phyloP scores from a whole-genome alignment of 2,113 vertebrate genomes.

The Elachura formosa region DNA sequence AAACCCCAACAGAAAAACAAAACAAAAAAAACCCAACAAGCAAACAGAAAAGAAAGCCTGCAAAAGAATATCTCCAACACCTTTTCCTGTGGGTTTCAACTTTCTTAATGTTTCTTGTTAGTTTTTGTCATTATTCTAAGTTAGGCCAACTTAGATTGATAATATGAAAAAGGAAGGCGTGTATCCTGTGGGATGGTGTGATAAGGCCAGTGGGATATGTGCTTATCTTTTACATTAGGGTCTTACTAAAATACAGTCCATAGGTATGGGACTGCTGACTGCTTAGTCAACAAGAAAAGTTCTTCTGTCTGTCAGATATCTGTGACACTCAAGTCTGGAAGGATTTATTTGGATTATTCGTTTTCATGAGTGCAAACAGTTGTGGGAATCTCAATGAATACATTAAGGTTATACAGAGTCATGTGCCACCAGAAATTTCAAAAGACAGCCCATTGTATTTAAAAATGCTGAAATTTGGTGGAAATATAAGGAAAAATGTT shows the following conservation, averaged over 20 bases:
- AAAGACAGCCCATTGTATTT: neutral
- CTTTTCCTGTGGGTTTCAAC: neutral
- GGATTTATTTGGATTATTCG: neutral
- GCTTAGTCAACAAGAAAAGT: neutral
- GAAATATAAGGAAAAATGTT: neutral
- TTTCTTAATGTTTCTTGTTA: neutral
- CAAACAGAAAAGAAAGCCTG: neutral
- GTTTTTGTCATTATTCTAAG: neutral
- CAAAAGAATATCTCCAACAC: neutral
- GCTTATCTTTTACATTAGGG: neutral
- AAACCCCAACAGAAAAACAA: no score
- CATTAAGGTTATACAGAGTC: neutral
- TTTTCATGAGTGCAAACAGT: neutral
- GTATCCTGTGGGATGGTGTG: neutral
- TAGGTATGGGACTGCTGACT: neutral
- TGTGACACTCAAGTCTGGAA: neutral
- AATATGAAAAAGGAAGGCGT: neutral
- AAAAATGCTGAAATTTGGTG: neutral
- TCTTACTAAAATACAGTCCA: neutral
- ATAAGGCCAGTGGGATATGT: neutral
- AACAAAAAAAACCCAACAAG: no score
- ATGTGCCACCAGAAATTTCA: neutral
- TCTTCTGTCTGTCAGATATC: neutral
- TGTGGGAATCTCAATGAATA: neutral
- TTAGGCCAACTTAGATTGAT: neutral